phyloP scores from a whole-genome alignment of 2,113 vertebrate species.

The Acrocephalus kingi region DNA sequence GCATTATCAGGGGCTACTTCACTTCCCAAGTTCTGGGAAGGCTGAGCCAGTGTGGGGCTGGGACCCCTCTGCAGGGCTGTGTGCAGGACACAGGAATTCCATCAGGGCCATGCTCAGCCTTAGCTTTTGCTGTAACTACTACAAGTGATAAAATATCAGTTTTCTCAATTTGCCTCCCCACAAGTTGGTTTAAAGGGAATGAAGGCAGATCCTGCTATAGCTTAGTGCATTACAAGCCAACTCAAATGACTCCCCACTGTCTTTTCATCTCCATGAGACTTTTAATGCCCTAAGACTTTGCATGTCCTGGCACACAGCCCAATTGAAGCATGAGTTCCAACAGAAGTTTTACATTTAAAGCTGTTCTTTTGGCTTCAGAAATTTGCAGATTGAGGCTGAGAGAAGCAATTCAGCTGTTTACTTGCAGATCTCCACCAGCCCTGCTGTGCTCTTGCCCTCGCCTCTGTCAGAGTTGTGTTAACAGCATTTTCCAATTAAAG shows the following conservation, averaged over 20 bases:
- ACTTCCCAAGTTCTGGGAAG: background rate
- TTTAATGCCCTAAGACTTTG: slow-evolving; percentile 12
- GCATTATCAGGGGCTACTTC: background rate
- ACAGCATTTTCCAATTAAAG: slow-evolving; percentile 45
- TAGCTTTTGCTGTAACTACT: background rate
- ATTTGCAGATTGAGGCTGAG: slow-evolving; percentile 6
- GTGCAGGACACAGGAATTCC: background rate
- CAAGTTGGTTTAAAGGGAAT: background rate
- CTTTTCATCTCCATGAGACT: slow-evolving; percentile 41
- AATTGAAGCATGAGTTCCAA: slow-evolving; percentile 37
- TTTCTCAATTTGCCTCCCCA: background rate
- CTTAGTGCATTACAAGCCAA: background rate
- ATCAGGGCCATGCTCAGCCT: background rate
- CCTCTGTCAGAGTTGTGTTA: background rate
- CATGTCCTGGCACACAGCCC: slow-evolving; percentile 21
- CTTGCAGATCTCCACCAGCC: slow-evolving; percentile 27
- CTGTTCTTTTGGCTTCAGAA: slow-evolving; percentile 45
- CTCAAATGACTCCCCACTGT: slow-evolving; percentile 28
- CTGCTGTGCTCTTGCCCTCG: background rate
- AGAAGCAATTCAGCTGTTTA: slow-evolving; percentile 38
- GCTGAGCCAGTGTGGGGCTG: background rate
- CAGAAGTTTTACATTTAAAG: slow-evolving; percentile 61
- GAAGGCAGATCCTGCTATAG: slow-evolving; percentile 2
- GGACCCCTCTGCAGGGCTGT: background rate
- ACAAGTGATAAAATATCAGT: slow-evolving; percentile 1